Base-by-base conservation (phyloP, 1,140 invertebrate genomes). In the Atopsyche davidsoni region DNA sequence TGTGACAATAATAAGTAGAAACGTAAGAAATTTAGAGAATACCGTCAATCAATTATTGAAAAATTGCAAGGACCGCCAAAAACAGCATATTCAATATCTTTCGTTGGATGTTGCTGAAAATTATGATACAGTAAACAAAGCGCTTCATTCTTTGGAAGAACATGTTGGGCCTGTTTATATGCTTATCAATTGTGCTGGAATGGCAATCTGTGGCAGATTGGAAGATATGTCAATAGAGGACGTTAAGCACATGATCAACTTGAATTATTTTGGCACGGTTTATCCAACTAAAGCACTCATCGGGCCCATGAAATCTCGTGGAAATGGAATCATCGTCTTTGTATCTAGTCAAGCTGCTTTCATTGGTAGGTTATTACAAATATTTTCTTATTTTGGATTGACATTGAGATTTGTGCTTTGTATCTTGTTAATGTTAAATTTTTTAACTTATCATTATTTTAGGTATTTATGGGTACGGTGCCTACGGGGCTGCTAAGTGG, bases 401-500 rank as follows among this genome's bases (percentile, higher is more conserved):
- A 11, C n/a, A n/a, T n/a, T n/a, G n/a, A n/a, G n/a, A n/a, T n/a
- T n/a, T n/a, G n/a, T n/a, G n/a, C n/a, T n/a, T n/a, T n/a, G n/a
- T n/a, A n/a, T n/a, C n/a, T n/a, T n/a, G 10, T 13, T n/a, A 46
- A 46, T 44, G 0, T 21, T 48, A 14, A 47, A 3, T 47, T 46
- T 2, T 48, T 47, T 40, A 14, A n/a, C n/a, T n/a, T n/a, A n/a
- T n/a, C 13, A 34, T 31, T 31, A 22, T 44, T 65, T 11, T 50
- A 80, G 79, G 79, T 51, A 75, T 96, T 53, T 95, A 82, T 76
- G 96, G 96, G 1, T 92, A 87, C 63, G 83, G 88, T 31, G 88
- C 89, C 0, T 99, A 99, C 68, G 85, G 87, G 41, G 81, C 85
- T 39, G 85, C 89, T 9, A 99, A 99, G 72, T 99, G 92, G 81